A percentile compares a stretch with the other conserved stretches of the same genome.
These are phyloP conservation scores for Agrochola macilenta DNA, from an alignment of 2,888 invertebrate genomes.

Conservation along the genomic window DNA sequence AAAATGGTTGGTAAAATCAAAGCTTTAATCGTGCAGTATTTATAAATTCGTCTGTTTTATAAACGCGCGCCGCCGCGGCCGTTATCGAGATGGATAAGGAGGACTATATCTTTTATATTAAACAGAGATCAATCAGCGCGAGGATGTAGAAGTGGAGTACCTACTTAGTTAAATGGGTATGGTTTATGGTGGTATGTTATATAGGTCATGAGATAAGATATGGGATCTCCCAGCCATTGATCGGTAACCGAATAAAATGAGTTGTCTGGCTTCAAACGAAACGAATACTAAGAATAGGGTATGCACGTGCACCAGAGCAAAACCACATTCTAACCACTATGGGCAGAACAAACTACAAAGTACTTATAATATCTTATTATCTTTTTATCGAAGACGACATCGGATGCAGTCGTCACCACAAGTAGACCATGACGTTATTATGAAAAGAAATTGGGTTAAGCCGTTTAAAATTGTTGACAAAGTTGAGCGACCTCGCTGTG, in stretches of 20 bases:
- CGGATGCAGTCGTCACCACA: constrained; percentile 69
- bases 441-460: constrained; percentile 86
- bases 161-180: too few relatives aligned
- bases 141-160: background rate
- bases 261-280: background rate
- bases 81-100: background rate
- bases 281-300: background rate
- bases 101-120: background rate
- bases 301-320: constrained; percentile 29
- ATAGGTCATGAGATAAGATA: background rate
- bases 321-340: constrained; percentile 20
- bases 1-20: background rate
- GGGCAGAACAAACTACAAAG: constrained; percentile 17
- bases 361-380: constrained; percentile 62
- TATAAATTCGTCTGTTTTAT: background rate
- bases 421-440: constrained; percentile 87
- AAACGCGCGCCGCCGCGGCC: too few relatives aligned
- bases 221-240: background rate
- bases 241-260: background rate
- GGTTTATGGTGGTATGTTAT: too few relatives aligned
- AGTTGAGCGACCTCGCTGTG: constrained; percentile 64
- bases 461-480: constrained; percentile 74
- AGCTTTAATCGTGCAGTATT: background rate
- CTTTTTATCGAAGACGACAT: constrained; percentile 80
- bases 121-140: background rate